Percentiles rank a stretch among this genome's conserved stretches.
Evolutionary conservation across 2,888 invertebrate species (phyloP).

Genomic region (Clanis bilineata): DNA sequence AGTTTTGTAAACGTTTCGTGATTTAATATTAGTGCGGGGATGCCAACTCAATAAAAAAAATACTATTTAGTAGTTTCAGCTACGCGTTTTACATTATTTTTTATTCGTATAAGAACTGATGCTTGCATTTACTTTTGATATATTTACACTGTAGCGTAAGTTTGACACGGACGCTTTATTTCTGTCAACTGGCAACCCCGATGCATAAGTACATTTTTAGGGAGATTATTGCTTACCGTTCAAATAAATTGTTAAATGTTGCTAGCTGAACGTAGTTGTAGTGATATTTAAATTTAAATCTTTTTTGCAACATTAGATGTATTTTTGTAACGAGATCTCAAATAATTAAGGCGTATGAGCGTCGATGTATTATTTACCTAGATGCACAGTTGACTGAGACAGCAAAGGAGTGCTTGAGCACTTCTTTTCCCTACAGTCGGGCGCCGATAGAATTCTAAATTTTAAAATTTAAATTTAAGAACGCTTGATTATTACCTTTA

Average conservation of each 20-base stretch:
- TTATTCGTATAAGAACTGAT: constrained; percentile 47
- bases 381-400: too few relatives aligned
- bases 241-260: constrained; percentile 70
- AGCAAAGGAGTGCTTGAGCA: too few relatives aligned
- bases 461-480: too few relatives aligned
- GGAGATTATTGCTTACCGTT: constrained; percentile 69
- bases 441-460: too few relatives aligned
- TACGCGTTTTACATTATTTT: constrained; percentile 24
- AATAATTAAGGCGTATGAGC: constrained; percentile 48
- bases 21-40: constrained; percentile 49
- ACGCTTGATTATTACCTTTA: too few relatives aligned
- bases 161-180: constrained; percentile 50
- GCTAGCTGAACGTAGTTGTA: constrained; percentile 61
- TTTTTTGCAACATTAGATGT: constrained; percentile 52
- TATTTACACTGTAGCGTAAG: constrained; percentile 43
- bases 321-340: constrained; percentile 72
- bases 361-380: too few relatives aligned
- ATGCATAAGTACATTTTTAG: constrained; percentile 54
- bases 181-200: constrained; percentile 54
- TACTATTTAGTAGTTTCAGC: constrained; percentile 35
- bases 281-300: constrained; percentile 55
- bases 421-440: too few relatives aligned
- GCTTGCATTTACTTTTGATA: constrained; percentile 70
- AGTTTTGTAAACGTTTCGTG: constrained; percentile 64
- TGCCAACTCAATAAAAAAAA: constrained; percentile 48